Conservation (phyloP, 2,888 invertebrate species). For the Cataglyphis livida region DNA sequence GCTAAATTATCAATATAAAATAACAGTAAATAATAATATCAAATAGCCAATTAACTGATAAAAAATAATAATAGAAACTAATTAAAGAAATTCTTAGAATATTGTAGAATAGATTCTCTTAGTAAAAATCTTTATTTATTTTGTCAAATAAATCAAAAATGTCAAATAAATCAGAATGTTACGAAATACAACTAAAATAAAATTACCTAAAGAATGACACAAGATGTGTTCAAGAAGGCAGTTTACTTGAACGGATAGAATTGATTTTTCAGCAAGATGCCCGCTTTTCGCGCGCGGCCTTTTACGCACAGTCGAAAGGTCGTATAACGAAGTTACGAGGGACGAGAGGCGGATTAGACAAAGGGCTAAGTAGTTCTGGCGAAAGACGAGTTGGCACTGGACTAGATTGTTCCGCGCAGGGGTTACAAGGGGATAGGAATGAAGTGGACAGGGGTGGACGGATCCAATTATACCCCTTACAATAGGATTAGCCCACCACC, state of each 20-base stretch:
- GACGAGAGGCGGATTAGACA: conserved; percentile 72
- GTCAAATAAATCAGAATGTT: not conserved
- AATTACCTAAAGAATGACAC: not conserved
- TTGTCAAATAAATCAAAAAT: not conserved
- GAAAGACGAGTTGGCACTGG: conserved; percentile 73
- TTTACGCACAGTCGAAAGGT: conserved; percentile 64
- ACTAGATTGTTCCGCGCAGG: conserved; percentile 70
- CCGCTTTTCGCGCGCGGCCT: conserved; percentile 44
- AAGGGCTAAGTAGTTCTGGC: conserved; percentile 72
- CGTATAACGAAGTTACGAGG: conserved; percentile 73
- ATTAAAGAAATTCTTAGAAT: not conserved
- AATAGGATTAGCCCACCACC: conserved; percentile 76
- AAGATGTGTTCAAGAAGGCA: not conserved
- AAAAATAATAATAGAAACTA: not conserved
- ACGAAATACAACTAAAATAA: conserved; percentile 13
- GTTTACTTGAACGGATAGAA: conserved; percentile 30
- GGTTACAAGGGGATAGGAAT: conserved; percentile 70
- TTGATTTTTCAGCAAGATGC: conserved; percentile 59
- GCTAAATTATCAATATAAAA: not conserved
- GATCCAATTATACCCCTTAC: conserved; percentile 79
- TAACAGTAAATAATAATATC: not conserved
- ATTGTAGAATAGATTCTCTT: not conserved
- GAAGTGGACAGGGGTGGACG: conserved; percentile 76
- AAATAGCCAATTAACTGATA: not conserved
- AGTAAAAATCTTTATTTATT: not conserved